Percentiles rank a stretch among this genome's conserved stretches.
Conservation (phyloP, 2,888 invertebrate genomes). For the Melinaea menophilus region DNA sequence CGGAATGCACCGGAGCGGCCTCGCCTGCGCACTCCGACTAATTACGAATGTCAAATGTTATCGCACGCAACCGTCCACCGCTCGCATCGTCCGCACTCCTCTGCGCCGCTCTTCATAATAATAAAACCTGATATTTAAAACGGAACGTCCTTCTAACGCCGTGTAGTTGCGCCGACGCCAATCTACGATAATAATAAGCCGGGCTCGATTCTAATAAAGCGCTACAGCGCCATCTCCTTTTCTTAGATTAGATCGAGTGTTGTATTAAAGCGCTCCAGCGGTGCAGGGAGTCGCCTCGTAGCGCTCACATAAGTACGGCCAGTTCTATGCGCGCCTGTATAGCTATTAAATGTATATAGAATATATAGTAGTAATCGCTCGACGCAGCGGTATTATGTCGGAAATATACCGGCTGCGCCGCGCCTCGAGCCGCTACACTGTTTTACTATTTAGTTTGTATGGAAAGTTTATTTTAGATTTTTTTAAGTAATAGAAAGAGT, state of each 20-base stretch:
- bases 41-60: constrained; percentile 79
- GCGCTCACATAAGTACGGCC: constrained; percentile 79
- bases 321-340: constrained; percentile 79
- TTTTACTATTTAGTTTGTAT: constrained; percentile 76
- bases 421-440: constrained; percentile 71
- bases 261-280: constrained; percentile 62
- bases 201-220: constrained; percentile 58
- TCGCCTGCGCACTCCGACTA: constrained; percentile 56
- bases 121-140: constrained; percentile 79
- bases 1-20: constrained; percentile 42
- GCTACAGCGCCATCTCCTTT: constrained; percentile 58
- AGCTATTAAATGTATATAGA: constrained; percentile 79
- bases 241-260: constrained; percentile 45
- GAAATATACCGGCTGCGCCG: constrained; percentile 76
- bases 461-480: constrained; percentile 71
- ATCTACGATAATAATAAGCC: constrained; percentile 79
- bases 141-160: constrained; percentile 79
- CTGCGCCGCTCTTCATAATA: constrained; percentile 78
- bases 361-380: constrained; percentile 79
- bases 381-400: constrained; percentile 79
- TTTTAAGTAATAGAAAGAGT: constrained; percentile 63
- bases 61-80: constrained; percentile 76
- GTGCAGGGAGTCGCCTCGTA: constrained; percentile 51
- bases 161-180: constrained; percentile 79
- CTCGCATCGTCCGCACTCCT: constrained; percentile 71